A percentile compares a stretch with the other conserved stretches of the same genome.
These are phyloP conservation scores for Pharmacophagus antenor DNA, from an alignment of 2,888 invertebrate genomes.

Conservation along the genomic window DNA sequence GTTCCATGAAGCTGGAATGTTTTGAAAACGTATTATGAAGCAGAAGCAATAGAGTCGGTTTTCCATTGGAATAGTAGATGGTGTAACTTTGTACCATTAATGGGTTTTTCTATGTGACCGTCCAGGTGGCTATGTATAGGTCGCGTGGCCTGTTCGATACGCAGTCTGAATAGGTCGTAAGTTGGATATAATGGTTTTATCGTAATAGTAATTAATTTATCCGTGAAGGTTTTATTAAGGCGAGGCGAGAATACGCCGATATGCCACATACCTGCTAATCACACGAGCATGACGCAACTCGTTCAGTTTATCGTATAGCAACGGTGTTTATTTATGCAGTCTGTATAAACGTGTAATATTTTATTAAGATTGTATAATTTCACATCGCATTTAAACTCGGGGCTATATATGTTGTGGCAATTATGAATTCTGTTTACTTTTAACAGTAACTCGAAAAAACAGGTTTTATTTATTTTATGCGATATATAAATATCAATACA, in stretches of 20 bases:
- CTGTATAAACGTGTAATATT: constrained; percentile 21
- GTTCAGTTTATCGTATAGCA: constrained; percentile 29
- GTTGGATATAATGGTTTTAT: constrained; percentile 52
- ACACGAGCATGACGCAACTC: constrained; percentile 31
- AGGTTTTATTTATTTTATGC: not conserved
- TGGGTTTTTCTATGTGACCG: constrained; percentile 75
- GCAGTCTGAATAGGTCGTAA: constrained; percentile 60
- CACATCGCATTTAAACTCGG: constrained; percentile 6
- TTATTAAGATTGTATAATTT: constrained; percentile 20
- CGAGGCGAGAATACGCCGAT: constrained; percentile 34
- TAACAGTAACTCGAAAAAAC: not conserved
- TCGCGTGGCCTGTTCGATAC: constrained; percentile 64
- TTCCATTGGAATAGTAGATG: constrained; percentile 37
- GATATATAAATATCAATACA: not conserved
- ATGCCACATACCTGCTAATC: constrained; percentile 28
- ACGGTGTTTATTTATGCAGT: constrained; percentile 17
- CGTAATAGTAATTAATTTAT: constrained; percentile 58
- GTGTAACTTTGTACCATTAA: constrained; percentile 50
- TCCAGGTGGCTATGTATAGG: constrained; percentile 80
- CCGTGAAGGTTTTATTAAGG: constrained; percentile 58
- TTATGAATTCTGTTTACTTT: not conserved
- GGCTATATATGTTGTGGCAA: not conserved
- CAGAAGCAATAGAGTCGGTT: constrained; percentile 49
- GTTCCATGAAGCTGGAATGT: constrained; percentile 52
- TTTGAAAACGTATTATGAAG: constrained; percentile 48